Evolutionary conservation across 2,888 invertebrate species (phyloP).

Genomic region (Aelia acuminata): DNA sequence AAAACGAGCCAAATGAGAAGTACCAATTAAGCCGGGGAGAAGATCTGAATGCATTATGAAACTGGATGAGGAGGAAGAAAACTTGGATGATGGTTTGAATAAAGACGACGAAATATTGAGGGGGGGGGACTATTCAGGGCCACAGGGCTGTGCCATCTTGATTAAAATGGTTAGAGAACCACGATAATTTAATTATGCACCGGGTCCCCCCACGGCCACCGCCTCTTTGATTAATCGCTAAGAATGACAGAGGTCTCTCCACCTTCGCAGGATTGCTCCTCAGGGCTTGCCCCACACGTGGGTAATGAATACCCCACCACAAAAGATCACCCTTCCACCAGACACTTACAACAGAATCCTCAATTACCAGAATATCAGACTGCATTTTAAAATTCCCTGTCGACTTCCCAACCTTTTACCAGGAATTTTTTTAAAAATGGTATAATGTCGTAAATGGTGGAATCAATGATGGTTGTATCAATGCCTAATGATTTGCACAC

Average conservation of each 20-base stretch:
- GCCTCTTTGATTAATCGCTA: constrained; percentile 51
- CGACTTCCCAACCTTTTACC: too few species aligned
- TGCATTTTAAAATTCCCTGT: too few species aligned
- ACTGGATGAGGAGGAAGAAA: constrained; percentile 34
- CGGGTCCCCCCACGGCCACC: not conserved
- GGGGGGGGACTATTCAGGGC: constrained; percentile 37
- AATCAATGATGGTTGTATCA: too few species aligned
- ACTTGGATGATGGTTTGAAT: constrained; percentile 45
- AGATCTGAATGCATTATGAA: constrained; percentile 51
- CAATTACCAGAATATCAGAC: too few species aligned
- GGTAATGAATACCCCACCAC: not conserved
- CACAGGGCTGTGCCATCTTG: constrained; percentile 44
- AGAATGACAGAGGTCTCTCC: constrained; percentile 22
- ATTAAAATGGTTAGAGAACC: constrained; percentile 50
- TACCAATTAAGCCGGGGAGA: constrained; percentile 30
- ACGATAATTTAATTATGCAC: constrained; percentile 49
- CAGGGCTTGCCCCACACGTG: not conserved
- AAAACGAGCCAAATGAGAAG: constrained; percentile 42
- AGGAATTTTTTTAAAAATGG: too few species aligned
- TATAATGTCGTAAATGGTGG: too few species aligned
- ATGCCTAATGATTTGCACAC: too few species aligned
- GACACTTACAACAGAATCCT: too few species aligned
- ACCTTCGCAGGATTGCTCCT: not conserved
- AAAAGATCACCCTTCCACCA: not conserved
- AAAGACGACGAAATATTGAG: constrained; percentile 22